Conservation (phyloP, 1,140 invertebrate genomes). For the Tetragonula clypearis region DNA sequence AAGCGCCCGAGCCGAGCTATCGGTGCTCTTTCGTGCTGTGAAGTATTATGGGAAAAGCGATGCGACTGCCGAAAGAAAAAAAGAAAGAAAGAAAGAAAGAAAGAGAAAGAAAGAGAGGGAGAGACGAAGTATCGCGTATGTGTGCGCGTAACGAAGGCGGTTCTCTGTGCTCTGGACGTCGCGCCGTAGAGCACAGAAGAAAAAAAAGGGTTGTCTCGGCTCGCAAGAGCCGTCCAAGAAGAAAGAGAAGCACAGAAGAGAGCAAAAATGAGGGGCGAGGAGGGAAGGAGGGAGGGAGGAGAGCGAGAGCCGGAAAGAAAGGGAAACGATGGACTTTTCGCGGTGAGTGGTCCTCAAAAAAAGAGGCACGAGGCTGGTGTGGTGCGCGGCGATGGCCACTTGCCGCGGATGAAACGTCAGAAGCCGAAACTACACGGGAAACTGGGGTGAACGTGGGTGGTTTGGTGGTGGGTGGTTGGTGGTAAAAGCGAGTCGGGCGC, state of each 20-base stretch:
- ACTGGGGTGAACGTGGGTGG: background rate
- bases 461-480: too few species aligned
- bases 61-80: background rate
- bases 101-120: too few species aligned
- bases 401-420: slow-evolving; percentile 67
- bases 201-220: background rate
- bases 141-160: background rate
- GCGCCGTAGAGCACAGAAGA: background rate
- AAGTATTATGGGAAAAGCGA: slow-evolving; percentile 30
- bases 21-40: background rate
- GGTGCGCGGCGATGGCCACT: slow-evolving; percentile 63
- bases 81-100: background rate
- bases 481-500: background rate
- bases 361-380: slow-evolving; percentile 29
- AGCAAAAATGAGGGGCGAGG: background rate
- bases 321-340: slow-evolving; percentile 67
- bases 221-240: background rate
- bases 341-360: slow-evolving; percentile 69
- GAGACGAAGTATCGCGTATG: background rate
- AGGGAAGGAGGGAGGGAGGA: too few species aligned
- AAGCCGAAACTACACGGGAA: slow-evolving; percentile 54
- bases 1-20: background rate
- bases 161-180: background rate
- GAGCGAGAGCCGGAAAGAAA: slow-evolving; percentile 7
- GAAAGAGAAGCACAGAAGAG: background rate